These are phyloP conservation scores for Tichodroma muraria DNA, from an alignment of 2,113 vertebrate genomes.

Conservation along the genomic window DNA sequence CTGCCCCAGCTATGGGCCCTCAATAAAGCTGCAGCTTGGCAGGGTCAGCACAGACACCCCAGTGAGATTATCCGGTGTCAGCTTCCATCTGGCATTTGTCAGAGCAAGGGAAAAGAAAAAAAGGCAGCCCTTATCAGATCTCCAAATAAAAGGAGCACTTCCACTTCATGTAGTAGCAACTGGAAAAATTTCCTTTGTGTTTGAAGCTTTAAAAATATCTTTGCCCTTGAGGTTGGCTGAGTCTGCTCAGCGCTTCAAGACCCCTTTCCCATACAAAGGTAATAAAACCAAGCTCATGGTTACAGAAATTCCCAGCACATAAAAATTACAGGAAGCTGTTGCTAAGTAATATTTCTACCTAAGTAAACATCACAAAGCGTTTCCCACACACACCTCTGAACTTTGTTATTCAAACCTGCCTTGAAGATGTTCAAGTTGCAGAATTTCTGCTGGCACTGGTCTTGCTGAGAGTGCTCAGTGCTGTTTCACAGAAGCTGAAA, in stretches of 20 bases:
- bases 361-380: slow-evolving; percentile 53
- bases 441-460: neutral
- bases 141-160: slow-evolving; percentile 12
- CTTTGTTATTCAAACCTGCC: slow-evolving; percentile 28
- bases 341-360: slow-evolving; percentile 63
- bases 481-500: neutral
- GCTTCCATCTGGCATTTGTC: slow-evolving; percentile 55
- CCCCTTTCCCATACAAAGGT: slow-evolving; percentile 38
- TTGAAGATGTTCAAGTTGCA: neutral
- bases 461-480: neutral
- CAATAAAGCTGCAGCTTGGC: neutral
- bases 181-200: slow-evolving; percentile 53
- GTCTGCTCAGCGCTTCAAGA: neutral
- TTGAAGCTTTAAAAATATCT: slow-evolving; percentile 53
- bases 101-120: neutral
- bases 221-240: slow-evolving; percentile 4
- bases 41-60: neutral
- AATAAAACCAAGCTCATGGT: slow-evolving; percentile 10
- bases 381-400: slow-evolving; percentile 60
- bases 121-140: slow-evolving; percentile 36
- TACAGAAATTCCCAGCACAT: slow-evolving; percentile 60
- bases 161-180: slow-evolving; percentile 8
- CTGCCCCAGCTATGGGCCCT: neutral
- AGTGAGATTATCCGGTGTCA: slow-evolving; percentile 11
- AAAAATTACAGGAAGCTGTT: slow-evolving; percentile 62